phyloP scores from a whole-genome alignment of 2,888 invertebrate species.

The Platynereis dumerilii region DNA sequence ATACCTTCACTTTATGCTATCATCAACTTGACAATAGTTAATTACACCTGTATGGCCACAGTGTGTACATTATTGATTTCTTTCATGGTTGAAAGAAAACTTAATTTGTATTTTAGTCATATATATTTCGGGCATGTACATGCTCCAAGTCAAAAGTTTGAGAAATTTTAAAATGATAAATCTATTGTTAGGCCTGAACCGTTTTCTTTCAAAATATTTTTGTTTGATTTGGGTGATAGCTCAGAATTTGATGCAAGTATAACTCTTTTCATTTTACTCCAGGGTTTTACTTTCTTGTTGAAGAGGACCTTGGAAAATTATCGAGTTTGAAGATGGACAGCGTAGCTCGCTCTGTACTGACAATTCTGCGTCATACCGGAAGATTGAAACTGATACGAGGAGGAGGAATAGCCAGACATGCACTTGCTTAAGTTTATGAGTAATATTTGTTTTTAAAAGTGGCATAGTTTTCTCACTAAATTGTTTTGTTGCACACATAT shows the following conservation, averaged over 20 bases:
- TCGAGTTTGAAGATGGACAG: constrained; percentile 52
- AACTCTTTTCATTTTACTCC: constrained; percentile 28
- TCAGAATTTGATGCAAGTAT: too few species aligned
- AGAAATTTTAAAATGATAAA: too few species aligned
- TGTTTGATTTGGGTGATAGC: too few species aligned
- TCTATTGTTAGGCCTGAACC: too few species aligned
- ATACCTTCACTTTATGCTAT: too few species aligned
- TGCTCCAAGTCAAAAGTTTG: too few species aligned
- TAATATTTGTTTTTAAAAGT: too few species aligned
- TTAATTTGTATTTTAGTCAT: neutral
- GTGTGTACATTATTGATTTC: constrained; percentile 2
- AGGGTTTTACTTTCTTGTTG: constrained; percentile 57
- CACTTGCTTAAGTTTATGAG: constrained; percentile 1
- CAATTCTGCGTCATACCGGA: constrained; percentile 58
- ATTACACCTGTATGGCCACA: too few species aligned
- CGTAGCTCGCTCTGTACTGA: constrained; percentile 44
- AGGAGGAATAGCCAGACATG: constrained; percentile 51
- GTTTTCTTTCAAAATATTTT: too few species aligned
- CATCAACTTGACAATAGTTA: too few species aligned
- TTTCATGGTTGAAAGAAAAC: neutral
- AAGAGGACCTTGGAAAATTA: constrained; percentile 54
- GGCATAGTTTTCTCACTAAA: too few species aligned
- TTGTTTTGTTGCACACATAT: too few species aligned
- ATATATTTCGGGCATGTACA: neutral
- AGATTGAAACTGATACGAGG: constrained; percentile 57